Evolutionary conservation across 2,888 invertebrate species (phyloP).

Genomic region (Perizoma flavofasciatum): DNA sequence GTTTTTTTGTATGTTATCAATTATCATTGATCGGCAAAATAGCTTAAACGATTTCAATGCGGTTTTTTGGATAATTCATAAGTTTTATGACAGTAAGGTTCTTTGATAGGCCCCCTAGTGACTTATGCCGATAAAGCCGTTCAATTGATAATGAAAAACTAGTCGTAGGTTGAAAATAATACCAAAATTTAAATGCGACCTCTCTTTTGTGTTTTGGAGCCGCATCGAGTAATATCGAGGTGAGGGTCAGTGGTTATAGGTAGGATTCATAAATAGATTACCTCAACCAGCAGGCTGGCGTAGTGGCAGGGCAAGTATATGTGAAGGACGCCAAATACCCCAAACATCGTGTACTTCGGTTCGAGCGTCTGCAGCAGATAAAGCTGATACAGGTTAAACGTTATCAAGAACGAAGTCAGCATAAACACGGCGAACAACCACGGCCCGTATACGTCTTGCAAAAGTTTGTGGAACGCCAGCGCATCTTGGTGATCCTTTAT

Average conservation of each 20-base stretch:
- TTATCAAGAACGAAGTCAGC: conserved; percentile 58
- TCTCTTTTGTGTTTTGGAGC: not conserved
- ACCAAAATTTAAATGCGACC: too few relatives aligned
- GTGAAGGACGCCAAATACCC: conserved; percentile 54
- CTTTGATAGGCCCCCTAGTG: too few relatives aligned
- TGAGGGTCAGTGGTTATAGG: too few relatives aligned
- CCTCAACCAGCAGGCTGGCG: conserved; percentile 59
- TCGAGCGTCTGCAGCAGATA: conserved; percentile 54
- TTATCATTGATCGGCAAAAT: too few relatives aligned
- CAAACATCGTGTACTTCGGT: conserved; percentile 58
- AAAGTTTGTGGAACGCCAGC: conserved; percentile 50
- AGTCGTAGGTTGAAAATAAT: too few relatives aligned
- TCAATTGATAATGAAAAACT: too few relatives aligned
- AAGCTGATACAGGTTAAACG: conserved; percentile 63
- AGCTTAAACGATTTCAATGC: too few relatives aligned
- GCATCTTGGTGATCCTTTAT: conserved; percentile 63
- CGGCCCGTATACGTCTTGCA: conserved; percentile 61
- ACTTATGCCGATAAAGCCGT: too few relatives aligned
- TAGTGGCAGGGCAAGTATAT: conserved; percentile 66
- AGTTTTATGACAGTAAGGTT: too few relatives aligned
- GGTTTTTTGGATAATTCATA: too few relatives aligned
- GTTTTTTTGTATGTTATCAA: too few relatives aligned
- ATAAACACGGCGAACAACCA: conserved; percentile 64
- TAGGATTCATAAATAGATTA: conserved; percentile 35
- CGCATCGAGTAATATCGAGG: too few relatives aligned